These are phyloP conservation scores for Osmerus mordax DNA, from an alignment of 2,113 vertebrate species.

Conservation along the genomic window DNA sequence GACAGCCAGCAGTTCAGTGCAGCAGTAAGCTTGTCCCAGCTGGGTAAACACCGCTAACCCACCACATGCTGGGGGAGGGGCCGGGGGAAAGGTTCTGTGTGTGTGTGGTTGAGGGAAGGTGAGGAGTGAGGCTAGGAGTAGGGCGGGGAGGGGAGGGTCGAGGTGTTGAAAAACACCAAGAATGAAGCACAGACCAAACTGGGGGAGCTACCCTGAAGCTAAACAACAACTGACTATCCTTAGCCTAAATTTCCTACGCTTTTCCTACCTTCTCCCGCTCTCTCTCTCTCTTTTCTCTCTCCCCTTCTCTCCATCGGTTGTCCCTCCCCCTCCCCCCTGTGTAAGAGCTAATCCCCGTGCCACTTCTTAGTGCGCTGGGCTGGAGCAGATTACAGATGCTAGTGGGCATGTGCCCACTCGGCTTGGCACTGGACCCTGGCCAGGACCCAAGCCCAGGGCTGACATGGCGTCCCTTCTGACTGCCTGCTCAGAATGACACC, in stretches of 20 bases:
- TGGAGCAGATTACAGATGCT: conserved; percentile 78
- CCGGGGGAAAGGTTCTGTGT: not conserved
- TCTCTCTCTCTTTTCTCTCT: not conserved
- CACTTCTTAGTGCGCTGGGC: conserved; percentile 86
- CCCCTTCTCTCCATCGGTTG: not conserved
- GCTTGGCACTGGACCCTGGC: conserved; percentile 41
- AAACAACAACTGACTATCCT: too few relatives aligned
- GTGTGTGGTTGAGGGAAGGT: not conserved
- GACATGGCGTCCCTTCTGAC: conserved; percentile 59
- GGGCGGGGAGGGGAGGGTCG: too few relatives aligned
- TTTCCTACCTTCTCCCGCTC: not conserved
- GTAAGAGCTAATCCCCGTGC: conserved; percentile 54
- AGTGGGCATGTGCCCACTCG: conserved; percentile 61
- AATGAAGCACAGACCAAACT: too few relatives aligned
- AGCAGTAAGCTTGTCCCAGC: conserved; percentile 47
- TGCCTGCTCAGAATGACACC: conserved; percentile 58
- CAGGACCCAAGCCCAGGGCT: conserved; percentile 62
- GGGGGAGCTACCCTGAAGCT: too few relatives aligned
- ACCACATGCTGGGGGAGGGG: not conserved
- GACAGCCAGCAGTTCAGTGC: conserved; percentile 40
- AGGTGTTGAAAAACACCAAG: too few relatives aligned
- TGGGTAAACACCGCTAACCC: conserved; percentile 46
- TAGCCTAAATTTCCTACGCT: too few relatives aligned
- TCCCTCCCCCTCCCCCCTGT: conserved; percentile 14
- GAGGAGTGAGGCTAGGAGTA: not conserved